These are phyloP conservation scores for Patella pellucida DNA, from an alignment of 2,888 invertebrate genomes.

Conservation along the genomic window DNA sequence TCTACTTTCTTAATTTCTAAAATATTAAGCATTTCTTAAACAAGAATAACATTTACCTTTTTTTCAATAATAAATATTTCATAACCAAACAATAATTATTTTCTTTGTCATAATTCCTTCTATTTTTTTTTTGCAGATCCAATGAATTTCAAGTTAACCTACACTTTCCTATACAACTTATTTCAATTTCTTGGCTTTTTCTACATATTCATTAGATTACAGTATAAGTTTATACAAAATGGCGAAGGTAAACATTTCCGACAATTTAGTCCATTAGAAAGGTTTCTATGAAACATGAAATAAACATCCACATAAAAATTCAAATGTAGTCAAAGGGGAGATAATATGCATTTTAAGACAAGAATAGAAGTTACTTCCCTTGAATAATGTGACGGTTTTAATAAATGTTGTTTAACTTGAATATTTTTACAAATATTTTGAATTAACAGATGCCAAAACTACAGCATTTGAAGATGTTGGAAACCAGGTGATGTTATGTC, in stretches of 20 bases:
- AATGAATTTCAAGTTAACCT: constrained; percentile 74
- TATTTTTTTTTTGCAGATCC: constrained; percentile 38
- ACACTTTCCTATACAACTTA: constrained; percentile 89
- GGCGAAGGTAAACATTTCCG: constrained; percentile 76
- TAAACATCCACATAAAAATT: not conserved
- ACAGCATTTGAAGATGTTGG: constrained; percentile 62
- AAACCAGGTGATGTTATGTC: constrained; percentile 74
- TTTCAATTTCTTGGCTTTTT: constrained; percentile 89
- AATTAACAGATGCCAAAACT: constrained; percentile 47
- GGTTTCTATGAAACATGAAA: not conserved
- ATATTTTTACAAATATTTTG: too few species aligned
- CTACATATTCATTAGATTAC: constrained; percentile 82
- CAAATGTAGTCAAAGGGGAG: not conserved
- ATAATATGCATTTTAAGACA: too few species aligned
- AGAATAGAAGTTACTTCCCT: too few species aligned
- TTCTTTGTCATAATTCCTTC: too few species aligned
- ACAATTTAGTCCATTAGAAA: not conserved
- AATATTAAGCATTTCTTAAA: too few species aligned
- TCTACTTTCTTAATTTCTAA: too few species aligned
- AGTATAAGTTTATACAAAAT: constrained; percentile 81
- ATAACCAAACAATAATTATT: too few species aligned
- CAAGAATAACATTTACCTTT: too few species aligned
- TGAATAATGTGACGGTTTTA: too few species aligned
- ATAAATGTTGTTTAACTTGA: too few species aligned
- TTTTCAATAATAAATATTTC: too few species aligned